Percentiles rank a stretch among this genome's conserved stretches.
phyloP scores from a whole-genome alignment of 2,888 invertebrate species.

The Cephus runcator region DNA sequence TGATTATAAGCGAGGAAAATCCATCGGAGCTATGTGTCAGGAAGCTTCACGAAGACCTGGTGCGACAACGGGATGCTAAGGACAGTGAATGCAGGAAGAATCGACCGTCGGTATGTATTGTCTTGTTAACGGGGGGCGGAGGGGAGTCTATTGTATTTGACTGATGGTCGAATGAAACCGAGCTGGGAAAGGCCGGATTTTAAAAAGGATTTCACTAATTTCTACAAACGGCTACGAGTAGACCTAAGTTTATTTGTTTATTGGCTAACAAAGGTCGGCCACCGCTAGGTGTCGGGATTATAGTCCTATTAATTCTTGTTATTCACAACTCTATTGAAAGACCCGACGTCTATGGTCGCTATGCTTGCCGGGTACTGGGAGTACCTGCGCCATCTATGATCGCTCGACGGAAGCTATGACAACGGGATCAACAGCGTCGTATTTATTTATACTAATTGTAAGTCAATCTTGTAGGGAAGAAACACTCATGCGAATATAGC shows the following conservation, averaged over 20 bases:
- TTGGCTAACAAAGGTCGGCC: constrained; percentile 29
- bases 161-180: constrained; percentile 27
- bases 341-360: constrained; percentile 9
- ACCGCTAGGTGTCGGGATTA: constrained; percentile 33
- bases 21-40: neutral
- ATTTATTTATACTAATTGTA: neutral
- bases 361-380: neutral
- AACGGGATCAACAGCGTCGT: neutral
- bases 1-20: neutral
- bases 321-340: constrained; percentile 27
- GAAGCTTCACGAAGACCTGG: neutral
- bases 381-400: neutral
- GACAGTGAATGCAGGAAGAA: neutral
- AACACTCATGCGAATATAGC: neutral
- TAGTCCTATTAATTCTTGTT: constrained; percentile 35
- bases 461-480: neutral
- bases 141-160: neutral
- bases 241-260: constrained; percentile 25
- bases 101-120: neutral
- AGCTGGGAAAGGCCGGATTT: constrained; percentile 26
- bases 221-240: neutral
- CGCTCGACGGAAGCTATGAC: neutral
- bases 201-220: constrained; percentile 31
- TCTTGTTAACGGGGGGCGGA: neutral
- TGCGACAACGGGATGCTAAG: neutral